phyloP scores from a whole-genome alignment of 2,888 invertebrate genomes.

The Saturnia pavonia region DNA sequence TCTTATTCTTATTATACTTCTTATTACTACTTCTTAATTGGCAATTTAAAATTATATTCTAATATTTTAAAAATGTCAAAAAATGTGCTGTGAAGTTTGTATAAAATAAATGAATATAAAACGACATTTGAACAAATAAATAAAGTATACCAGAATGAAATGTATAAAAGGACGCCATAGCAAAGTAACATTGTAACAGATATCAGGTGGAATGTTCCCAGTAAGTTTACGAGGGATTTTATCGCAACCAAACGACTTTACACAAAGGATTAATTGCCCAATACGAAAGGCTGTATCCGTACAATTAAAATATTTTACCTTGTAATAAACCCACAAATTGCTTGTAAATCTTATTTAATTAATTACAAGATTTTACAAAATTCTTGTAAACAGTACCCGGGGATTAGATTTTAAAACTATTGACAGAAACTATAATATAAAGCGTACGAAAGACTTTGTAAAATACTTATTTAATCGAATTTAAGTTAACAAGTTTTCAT shows the following conservation, averaged over 20 bases:
- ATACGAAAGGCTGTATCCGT: constrained; percentile 50
- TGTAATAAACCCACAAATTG: constrained; percentile 56
- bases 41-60: no score
- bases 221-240: constrained; percentile 42
- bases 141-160: no score
- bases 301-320: constrained; percentile 65
- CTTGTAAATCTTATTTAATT: constrained; percentile 52
- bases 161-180: constrained; percentile 1
- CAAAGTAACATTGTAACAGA: constrained; percentile 24
- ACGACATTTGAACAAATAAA: no score
- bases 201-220: constrained; percentile 36
- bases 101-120: no score
- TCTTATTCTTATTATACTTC: no score
- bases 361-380: constrained; percentile 22
- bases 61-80: no score
- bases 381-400: not conserved
- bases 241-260: constrained; percentile 38
- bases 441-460: not conserved
- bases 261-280: constrained; percentile 53
- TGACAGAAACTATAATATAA: not conserved
- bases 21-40: no score
- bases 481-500: not conserved
- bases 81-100: no score
- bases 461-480: not conserved
- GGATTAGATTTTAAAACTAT: not conserved